Percentiles rank a stretch among this genome's conserved stretches.
phyloP scores from a whole-genome alignment of 2,113 vertebrate species.

The Euleptes europaea region DNA sequence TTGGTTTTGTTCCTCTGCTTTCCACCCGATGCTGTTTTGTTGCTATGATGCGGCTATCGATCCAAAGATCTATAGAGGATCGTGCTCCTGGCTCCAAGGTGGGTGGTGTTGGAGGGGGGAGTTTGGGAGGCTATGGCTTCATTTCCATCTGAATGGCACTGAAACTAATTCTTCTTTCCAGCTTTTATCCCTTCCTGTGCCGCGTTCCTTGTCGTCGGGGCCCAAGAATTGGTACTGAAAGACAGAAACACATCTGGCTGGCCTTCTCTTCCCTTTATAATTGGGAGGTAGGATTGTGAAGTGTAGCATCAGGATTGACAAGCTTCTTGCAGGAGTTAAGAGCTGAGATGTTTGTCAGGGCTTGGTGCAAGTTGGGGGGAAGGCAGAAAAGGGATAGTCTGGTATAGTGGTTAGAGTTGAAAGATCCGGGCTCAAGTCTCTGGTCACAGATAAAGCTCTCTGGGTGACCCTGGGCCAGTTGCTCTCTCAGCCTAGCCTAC shows the following conservation, averaged over 20 bases:
- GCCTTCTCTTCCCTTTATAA: not conserved
- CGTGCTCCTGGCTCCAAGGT: constrained; percentile 58
- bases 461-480: too few relatives aligned
- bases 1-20: constrained; percentile 41
- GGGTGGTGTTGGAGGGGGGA: constrained; percentile 50
- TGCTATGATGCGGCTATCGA: constrained; percentile 68
- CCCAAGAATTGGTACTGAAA: constrained; percentile 59
- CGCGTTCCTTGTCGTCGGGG: constrained; percentile 51
- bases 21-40: constrained; percentile 39
- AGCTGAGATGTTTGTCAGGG: not conserved
- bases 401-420: too few relatives aligned
- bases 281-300: not conserved
- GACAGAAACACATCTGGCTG: constrained; percentile 44
- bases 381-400: too few relatives aligned
- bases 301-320: constrained; percentile 40
- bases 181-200: constrained; percentile 61
- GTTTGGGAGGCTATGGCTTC: constrained; percentile 50
- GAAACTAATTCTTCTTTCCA: constrained; percentile 64
- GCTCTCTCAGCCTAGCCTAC: too few relatives aligned
- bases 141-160: constrained; percentile 71
- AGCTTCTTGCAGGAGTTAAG: constrained; percentile 1
- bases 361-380: too few relatives aligned
- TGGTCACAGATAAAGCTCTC: too few relatives aligned
- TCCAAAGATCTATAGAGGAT: constrained; percentile 68
- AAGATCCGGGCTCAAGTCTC: too few relatives aligned